phyloP scores from a whole-genome alignment of 2,797 vertebrate genomes.

The Lerista edwardsae region DNA sequence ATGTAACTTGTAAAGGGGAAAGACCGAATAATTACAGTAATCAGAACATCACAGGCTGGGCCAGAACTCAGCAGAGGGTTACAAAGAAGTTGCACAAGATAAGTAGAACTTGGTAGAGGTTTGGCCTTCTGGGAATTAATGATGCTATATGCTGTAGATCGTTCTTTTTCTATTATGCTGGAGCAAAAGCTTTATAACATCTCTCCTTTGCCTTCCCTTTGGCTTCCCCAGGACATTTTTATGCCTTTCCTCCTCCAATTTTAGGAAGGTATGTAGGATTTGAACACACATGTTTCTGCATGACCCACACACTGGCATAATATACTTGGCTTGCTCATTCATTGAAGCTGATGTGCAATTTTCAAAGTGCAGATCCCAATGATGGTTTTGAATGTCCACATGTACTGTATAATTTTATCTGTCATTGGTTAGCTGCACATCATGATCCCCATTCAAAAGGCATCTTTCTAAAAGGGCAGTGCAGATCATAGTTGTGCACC shows the following conservation, averaged over 20 bases:
- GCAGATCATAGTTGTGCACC: not conserved
- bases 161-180: slow-evolving; percentile 8
- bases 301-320: not conserved
- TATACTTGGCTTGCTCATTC: not conserved
- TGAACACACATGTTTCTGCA: not conserved
- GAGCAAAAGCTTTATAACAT: not conserved
- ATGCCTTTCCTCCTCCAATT: not conserved
- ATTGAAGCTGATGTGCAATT: not conserved
- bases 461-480: not conserved
- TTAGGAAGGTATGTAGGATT: not conserved
- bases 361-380: not conserved
- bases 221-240: not conserved
- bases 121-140: slow-evolving; percentile 4
- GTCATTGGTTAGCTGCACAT: not conserved
- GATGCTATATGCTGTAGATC: not conserved
- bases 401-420: not conserved
- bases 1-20: slow-evolving; percentile 8
- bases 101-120: not conserved
- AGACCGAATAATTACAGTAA: slow-evolving; percentile 41
- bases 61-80: not conserved
- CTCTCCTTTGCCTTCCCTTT: not conserved
- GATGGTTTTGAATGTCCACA: not conserved
- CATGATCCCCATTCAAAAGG: not conserved
- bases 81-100: not conserved
- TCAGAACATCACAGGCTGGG: slow-evolving; percentile 23